These are phyloP conservation scores for Chorisops tibialis DNA, from an alignment of 2,888 invertebrate species.

Conservation along the genomic window DNA sequence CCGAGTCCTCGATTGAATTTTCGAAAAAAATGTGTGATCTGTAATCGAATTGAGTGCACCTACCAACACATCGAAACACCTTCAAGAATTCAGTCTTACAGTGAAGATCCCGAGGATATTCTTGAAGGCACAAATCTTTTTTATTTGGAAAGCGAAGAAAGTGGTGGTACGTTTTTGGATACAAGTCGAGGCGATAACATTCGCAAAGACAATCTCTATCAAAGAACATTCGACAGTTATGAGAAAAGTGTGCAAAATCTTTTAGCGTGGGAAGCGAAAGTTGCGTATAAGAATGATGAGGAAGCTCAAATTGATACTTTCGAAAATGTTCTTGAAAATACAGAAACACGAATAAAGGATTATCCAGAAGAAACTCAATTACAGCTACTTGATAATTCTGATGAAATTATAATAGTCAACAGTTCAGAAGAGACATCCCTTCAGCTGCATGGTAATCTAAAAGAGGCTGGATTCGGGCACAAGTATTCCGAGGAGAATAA, in stretches of 20 bases:
- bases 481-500: no score
- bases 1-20: not conserved
- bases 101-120: not conserved
- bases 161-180: not conserved
- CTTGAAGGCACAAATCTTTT: not conserved
- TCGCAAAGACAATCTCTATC: not conserved
- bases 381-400: not conserved
- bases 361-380: not conserved
- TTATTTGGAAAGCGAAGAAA: not conserved
- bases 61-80: not conserved
- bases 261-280: not conserved
- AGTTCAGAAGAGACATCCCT: not conserved
- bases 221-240: not conserved
- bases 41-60: not conserved
- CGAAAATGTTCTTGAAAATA: not conserved
- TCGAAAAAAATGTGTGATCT: not conserved
- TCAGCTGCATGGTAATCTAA: no score
- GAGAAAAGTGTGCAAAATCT: not conserved
- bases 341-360: not conserved
- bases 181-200: not conserved
- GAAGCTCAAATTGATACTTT: no score
- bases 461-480: no score
- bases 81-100: not conserved
- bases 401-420: not conserved
- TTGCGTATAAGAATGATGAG: no score